These are phyloP conservation scores for Hydrolagus colliei DNA, from an alignment of 2,797 vertebrate species.

Conservation along the genomic window DNA sequence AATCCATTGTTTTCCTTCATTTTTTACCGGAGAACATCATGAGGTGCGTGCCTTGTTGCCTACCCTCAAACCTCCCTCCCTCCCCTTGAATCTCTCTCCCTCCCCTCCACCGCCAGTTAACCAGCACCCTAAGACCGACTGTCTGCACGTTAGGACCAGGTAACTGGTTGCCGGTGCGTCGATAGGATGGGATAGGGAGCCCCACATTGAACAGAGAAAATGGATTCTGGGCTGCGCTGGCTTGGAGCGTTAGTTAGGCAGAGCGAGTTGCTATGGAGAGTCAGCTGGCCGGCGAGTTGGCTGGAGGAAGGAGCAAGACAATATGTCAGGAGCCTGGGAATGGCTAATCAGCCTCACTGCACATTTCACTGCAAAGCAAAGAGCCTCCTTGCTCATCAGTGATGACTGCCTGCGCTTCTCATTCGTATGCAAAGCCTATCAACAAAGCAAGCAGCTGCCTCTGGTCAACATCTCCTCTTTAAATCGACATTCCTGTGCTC, in stretches of 20 bases:
- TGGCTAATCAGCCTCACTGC: constrained; percentile 45
- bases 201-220: constrained; percentile 23
- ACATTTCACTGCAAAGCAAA: constrained; percentile 41
- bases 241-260: constrained; percentile 47
- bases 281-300: constrained; percentile 62
- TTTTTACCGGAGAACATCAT: neutral
- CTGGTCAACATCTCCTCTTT: too few relatives aligned
- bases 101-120: neutral
- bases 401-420: neutral
- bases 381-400: neutral
- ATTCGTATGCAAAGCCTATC: constrained; percentile 17
- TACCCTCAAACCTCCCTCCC: neutral
- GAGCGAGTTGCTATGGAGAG: constrained; percentile 80
- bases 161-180: neutral
- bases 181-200: constrained; percentile 34
- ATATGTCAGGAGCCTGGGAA: constrained; percentile 51
- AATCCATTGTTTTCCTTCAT: neutral
- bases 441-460: constrained; percentile 4
- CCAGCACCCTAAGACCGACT: rapidly evolving
- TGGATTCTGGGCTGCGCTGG: constrained; percentile 51
- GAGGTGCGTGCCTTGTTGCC: constrained; percentile 1
- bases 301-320: constrained; percentile 59
- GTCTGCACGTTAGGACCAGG: too few relatives aligned
- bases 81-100: neutral
- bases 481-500: too few relatives aligned